Evolutionary conservation across 2,113 vertebrate species (phyloP), one percentile per base, ranked within the genome.

Genomic region (Urocynchramus pylzowi): DNA sequence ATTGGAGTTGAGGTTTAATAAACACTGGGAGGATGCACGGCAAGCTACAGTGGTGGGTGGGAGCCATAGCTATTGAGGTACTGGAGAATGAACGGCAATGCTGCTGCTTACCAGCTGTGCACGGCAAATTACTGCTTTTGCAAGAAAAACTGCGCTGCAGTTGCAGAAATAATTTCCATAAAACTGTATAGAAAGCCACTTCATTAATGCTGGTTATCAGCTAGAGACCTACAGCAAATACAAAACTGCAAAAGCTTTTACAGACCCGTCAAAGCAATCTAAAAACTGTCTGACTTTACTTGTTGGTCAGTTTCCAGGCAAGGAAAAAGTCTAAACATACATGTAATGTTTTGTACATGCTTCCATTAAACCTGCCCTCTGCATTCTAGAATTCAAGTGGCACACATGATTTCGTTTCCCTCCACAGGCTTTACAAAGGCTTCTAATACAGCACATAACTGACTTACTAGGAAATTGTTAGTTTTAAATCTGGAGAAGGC

Each of bases 51-150:
- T 3, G 1, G 33, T 2, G 1, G 80, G 68, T 2, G 4, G n/a
- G n/a, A 77, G 76, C 64, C 63, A 56, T 9, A 64, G 61, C 54
- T 64, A 31, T 23, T 26, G 68, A 82, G 63, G 61, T 5, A 8
- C 57, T 33, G 59, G 11, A 56, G 52, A 91, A 83, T 35, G 28
- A 89, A 75, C 0, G 31, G 37, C 9, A 37, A 79, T 87, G 67
- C 67, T 89, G 94, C 78, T 95, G 84, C 69, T 95, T 91, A 91
- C 73, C 84, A 92, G 67, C 60, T 79, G 74, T 69, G 84, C 57
- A 45, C 57, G 77, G 50, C n/a, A 93, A 90, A 92, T 84, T 16
- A 84, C 8, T 71, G 75, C 60, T 44, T 70, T 21, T 91, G 85
- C 83, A 90, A 96, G 78, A 78, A 90, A 93, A 47, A 45, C n/a